Evolutionary conservation across 2,888 invertebrate genomes (phyloP).

Genomic region (Mongoloraphidia duomilia): DNA sequence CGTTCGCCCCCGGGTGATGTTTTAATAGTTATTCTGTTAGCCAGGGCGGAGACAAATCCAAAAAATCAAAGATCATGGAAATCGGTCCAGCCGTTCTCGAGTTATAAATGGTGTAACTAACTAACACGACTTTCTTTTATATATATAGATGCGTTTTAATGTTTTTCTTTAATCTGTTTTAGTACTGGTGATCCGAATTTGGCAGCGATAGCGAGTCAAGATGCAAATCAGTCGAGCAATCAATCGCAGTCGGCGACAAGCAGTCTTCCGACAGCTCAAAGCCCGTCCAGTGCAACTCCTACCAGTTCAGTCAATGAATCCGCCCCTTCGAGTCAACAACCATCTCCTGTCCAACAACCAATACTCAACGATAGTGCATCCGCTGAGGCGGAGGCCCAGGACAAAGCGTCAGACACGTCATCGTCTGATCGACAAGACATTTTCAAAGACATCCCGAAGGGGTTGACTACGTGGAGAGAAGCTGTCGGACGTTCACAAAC

Average conservation of each 20-base stretch:
- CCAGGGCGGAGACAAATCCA: no score
- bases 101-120: no score
- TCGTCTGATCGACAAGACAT: conserved; percentile 2
- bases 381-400: conserved; percentile 3
- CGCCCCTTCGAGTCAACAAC: neutral
- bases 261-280: conserved; percentile 16
- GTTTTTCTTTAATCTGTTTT: conserved; percentile 9
- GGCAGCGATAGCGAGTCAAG: conserved; percentile 36
- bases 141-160: no score
- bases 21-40: no score
- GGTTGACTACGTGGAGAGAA: conserved; percentile 77
- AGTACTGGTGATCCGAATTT: conserved; percentile 48
- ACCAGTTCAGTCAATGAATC: neutral
- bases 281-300: conserved; percentile 16
- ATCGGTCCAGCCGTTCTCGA: no score
- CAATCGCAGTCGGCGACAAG: conserved; percentile 16
- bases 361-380: conserved; percentile 9
- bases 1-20: no score
- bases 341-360: conserved; percentile 5
- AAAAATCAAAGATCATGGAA: no score
- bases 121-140: no score
- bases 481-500: conserved; percentile 73
- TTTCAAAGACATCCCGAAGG: conserved; percentile 53
- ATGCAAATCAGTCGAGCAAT: conserved; percentile 29
- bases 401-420: conserved; percentile 4